A percentile compares a stretch with the other conserved stretches of the same genome.
These are phyloP conservation scores for Acanthurus lineatus DNA, from an alignment of 2,797 vertebrate species.

Conservation along the genomic window DNA sequence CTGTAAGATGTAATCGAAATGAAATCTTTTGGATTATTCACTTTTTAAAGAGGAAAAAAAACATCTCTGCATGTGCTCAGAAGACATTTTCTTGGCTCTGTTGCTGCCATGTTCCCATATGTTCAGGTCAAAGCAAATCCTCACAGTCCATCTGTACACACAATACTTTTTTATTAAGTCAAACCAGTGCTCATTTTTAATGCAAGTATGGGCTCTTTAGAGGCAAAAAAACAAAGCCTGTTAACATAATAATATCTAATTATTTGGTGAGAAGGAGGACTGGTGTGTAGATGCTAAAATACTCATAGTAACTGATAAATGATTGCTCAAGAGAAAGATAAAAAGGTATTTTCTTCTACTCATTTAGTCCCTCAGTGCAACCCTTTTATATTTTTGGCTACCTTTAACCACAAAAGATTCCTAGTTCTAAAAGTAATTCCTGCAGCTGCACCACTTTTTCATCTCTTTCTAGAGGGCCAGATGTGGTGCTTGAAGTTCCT, in stretches of 20 bases:
- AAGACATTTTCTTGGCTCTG: conserved; percentile 6
- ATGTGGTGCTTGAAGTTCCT: conserved; percentile 63
- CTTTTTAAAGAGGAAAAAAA: conserved; percentile 12
- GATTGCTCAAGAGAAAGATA: conserved; percentile 14
- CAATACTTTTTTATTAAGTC: not conserved
- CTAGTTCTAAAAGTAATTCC: conserved; percentile 57
- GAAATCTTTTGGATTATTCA: conserved; percentile 9
- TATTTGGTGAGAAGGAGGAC: too few species aligned
- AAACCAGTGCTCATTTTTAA: not conserved
- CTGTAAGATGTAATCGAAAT: conserved; percentile 18
- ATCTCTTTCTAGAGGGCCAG: conserved; percentile 58
- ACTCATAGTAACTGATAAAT: conserved; percentile 1
- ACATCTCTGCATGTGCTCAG: conserved; percentile 1
- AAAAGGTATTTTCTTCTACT: conserved; percentile 25
- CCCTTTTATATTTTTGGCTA: conserved; percentile 45
- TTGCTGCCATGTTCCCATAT: not conserved
- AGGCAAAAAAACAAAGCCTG: not conserved
- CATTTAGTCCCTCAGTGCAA: conserved; percentile 30
- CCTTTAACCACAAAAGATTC: conserved; percentile 64
- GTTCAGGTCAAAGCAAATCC: conserved; percentile 5
- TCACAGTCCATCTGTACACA: not conserved
- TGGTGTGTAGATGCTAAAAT: not conserved
- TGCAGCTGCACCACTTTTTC: conserved; percentile 52
- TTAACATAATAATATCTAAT: too few species aligned
- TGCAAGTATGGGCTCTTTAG: not conserved